Evolutionary conservation across 2,797 vertebrate genomes (phyloP), one percentile per base, ranked within the genome.

Genomic region (Pelobates cultripes): DNA sequence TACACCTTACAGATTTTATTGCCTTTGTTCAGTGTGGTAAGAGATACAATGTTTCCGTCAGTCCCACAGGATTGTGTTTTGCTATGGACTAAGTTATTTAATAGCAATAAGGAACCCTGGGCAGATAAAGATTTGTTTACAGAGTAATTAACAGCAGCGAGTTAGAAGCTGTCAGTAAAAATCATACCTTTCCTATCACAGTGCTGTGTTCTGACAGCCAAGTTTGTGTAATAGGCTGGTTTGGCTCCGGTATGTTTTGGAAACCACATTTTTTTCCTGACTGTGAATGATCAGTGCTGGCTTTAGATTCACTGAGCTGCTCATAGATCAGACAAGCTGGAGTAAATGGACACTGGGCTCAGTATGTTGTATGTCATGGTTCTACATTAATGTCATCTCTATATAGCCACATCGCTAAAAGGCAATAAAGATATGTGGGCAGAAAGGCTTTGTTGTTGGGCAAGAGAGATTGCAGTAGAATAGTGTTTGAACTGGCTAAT

Each of bases 381-480:
- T 41, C 71, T 41, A 12, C 12, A 51, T 51, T 71, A 55, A 28
- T 44, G 28, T 51, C 17, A 40, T 47, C 71, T 41, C 12, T 9
- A 6, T 43, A 47, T 1, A 3, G 4, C 61, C 71, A 57, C 51
- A 57, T 40, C 14, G 13, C 53, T 74, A 43, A 74, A 61, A 61
- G 72, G 41, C 51, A 40, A 73, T 73, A 73, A 73, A 7, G 71
- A 73, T 43, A 40, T 10, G 51, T 15, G 12, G 71, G 57, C 71
- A 55, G 71, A 14, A 57, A 57, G 28, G 55, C 53, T 61, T 60
- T 74, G 72, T 43, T 28, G 55, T 13, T 43, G 41, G 2, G 72
- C 53, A 8, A 74, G 72, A 14, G 72, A 43, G 72, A 74, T 61
- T 55, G 6, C 8, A 55, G 71, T 12, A 73, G 51, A 61, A 74